Conservation (phyloP, 1,140 invertebrate species). For the Idris sp. region DNA sequence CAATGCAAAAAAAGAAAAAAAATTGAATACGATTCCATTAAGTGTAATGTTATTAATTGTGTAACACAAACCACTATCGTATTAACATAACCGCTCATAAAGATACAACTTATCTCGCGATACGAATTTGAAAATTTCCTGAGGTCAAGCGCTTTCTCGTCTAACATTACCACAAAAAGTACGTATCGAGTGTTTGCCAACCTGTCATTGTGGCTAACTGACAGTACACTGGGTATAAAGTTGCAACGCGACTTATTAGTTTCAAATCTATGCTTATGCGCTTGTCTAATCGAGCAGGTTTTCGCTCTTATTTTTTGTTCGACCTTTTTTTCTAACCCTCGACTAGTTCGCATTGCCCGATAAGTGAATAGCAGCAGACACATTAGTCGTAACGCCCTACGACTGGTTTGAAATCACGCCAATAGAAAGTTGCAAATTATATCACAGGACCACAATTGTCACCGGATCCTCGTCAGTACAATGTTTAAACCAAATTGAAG, state of each 20-base stretch:
- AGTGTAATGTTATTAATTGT: conserved; percentile 26
- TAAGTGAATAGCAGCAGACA: conserved; percentile 20
- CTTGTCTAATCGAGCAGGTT: conserved; percentile 49
- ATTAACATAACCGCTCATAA: conserved; percentile 24
- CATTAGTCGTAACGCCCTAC: conserved; percentile 1
- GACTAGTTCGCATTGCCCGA: conserved; percentile 11
- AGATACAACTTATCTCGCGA: conserved; percentile 31
- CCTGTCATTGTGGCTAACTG: conserved; percentile 50
- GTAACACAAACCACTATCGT: conserved; percentile 25
- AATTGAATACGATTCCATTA: conserved; percentile 13
- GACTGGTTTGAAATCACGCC: conserved; percentile 34
- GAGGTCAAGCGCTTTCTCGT: conserved; percentile 55
- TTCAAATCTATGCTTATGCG: conserved; percentile 40
- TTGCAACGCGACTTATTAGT: conserved; percentile 48
- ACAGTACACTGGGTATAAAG: conserved; percentile 42
- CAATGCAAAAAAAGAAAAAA: too few species aligned
- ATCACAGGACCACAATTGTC: conserved; percentile 20
- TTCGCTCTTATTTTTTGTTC: conserved; percentile 19
- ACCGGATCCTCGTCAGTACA: too few species aligned
- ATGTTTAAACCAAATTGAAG: too few species aligned
- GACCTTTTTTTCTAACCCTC: conserved; percentile 16
- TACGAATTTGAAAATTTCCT: conserved; percentile 52
- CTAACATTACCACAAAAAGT: conserved; percentile 40
- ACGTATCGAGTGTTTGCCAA: conserved; percentile 48
- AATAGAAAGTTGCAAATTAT: conserved; percentile 56